Evolutionary conservation across 2,888 invertebrate genomes (phyloP).

Genomic region (Sminthurinus aureus): DNA sequence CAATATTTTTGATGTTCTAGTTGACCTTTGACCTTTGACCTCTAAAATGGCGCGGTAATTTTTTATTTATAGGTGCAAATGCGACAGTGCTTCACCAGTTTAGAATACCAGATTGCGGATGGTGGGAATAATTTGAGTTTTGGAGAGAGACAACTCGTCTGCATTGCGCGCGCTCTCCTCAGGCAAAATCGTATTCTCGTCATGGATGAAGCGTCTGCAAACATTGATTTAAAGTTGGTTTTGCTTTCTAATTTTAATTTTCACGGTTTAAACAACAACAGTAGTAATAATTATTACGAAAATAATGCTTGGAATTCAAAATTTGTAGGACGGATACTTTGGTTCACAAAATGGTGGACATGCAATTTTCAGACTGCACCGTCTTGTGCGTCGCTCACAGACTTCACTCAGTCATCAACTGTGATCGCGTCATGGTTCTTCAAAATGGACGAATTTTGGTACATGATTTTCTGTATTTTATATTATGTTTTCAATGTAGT

Average conservation of each 20-base stretch:
- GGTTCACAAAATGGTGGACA: constrained; percentile 83
- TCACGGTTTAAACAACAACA: not conserved
- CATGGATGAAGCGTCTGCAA: constrained; percentile 64
- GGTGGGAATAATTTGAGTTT: constrained; percentile 85
- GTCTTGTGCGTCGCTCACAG: constrained; percentile 92
- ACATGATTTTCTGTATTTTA: not conserved
- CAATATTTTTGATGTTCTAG: not conserved
- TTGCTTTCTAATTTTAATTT: not conserved
- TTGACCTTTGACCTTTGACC: no score
- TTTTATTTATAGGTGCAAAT: constrained; percentile 64
- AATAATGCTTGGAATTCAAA: not conserved
- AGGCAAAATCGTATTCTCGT: constrained; percentile 84
- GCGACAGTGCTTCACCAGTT: constrained; percentile 65
- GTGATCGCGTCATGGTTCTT: constrained; percentile 86
- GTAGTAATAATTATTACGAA: not conserved
- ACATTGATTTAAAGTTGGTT: constrained; percentile 49
- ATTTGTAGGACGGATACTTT: constrained; percentile 76
- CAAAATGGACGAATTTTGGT: constrained; percentile 71
- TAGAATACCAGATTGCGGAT: constrained; percentile 77
- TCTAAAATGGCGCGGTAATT: no score
- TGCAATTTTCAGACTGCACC: constrained; percentile 81
- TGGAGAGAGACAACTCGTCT: constrained; percentile 90
- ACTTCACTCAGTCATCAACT: constrained; percentile 92
- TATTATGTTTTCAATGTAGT: not conserved
- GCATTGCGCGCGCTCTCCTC: constrained; percentile 86